Evolutionary conservation across 2,113 vertebrate species (phyloP).

Genomic region (Hyaena hyaena): DNA sequence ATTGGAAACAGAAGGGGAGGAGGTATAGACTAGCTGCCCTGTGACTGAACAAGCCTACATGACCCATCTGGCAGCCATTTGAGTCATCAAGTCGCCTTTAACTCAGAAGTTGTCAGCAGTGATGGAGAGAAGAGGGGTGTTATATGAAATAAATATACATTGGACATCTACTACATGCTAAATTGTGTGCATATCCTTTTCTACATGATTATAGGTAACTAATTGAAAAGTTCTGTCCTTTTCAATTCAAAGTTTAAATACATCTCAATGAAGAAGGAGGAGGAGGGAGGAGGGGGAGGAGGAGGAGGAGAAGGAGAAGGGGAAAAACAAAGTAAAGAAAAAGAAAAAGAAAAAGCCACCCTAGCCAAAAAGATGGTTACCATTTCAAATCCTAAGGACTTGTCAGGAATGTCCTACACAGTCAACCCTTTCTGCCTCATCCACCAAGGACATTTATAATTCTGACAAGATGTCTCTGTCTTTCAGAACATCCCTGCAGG

Average conservation of each 20-base stretch:
- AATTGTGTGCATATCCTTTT: neutral
- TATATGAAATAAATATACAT: neutral
- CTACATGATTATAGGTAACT: neutral
- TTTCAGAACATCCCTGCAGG: slow-evolving; percentile 71
- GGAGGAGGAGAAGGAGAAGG: neutral
- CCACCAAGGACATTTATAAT: slow-evolving; percentile 70
- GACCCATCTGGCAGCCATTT: neutral
- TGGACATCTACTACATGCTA: neutral
- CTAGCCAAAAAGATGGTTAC: neutral
- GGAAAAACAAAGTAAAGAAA: too few species aligned
- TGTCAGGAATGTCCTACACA: slow-evolving; percentile 49
- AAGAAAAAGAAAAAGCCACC: neutral
- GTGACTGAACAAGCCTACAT: neutral
- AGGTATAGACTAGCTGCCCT: neutral
- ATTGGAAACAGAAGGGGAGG: neutral
- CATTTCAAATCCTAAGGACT: slow-evolving; percentile 25
- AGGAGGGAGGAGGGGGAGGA: fast-evolving
- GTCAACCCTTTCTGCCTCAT: slow-evolving; percentile 45
- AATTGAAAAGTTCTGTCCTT: neutral
- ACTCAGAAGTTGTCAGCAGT: neutral
- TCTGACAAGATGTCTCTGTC: slow-evolving; percentile 69
- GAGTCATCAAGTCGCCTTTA: neutral
- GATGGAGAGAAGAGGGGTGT: neutral
- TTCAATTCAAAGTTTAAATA: neutral
- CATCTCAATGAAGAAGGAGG: neutral